These are phyloP conservation scores for Clupea harengus DNA, from an alignment of 2,113 vertebrate species.

Conservation along the genomic window DNA sequence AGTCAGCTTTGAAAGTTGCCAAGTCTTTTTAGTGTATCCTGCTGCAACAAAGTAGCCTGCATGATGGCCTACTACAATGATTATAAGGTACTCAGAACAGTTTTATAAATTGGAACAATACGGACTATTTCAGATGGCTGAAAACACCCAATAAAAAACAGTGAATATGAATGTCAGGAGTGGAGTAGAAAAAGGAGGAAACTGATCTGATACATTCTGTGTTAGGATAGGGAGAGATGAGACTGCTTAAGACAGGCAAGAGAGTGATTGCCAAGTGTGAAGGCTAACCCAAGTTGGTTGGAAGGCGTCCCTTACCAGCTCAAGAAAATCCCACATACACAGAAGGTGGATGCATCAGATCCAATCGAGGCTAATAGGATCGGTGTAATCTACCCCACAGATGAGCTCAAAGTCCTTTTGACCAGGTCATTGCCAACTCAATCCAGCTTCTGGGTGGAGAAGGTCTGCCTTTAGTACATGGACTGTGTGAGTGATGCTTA, in stretches of 20 bases:
- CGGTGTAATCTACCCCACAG: slow-evolving; percentile 29
- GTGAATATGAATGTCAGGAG: too few relatives aligned
- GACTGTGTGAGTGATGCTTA: neutral
- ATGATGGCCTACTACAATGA: too few relatives aligned
- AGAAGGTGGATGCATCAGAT: slow-evolving; percentile 28
- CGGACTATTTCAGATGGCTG: neutral
- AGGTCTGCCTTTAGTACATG: neutral
- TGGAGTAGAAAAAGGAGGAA: neutral
- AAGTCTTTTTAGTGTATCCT: too few relatives aligned
- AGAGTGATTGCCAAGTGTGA: neutral
- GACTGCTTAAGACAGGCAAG: neutral
- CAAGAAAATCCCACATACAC: slow-evolving; percentile 4
- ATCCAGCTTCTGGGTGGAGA: neutral
- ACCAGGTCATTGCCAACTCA: slow-evolving; percentile 7
- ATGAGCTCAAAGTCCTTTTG: slow-evolving; percentile 12
- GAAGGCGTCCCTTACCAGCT: neutral
- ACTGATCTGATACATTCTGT: neutral
- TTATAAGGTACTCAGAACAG: neutral
- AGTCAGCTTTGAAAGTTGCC: too few relatives aligned
- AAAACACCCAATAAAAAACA: neutral
- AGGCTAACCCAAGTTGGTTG: neutral
- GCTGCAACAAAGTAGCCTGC: neutral
- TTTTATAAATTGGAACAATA: neutral
- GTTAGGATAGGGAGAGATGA: neutral
- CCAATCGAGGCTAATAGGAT: slow-evolving; percentile 33